Percentiles rank a stretch among this genome's conserved stretches.
These are phyloP conservation scores for Nerophis ophidion DNA, from an alignment of 2,113 vertebrate genomes.

Conservation along the genomic window DNA sequence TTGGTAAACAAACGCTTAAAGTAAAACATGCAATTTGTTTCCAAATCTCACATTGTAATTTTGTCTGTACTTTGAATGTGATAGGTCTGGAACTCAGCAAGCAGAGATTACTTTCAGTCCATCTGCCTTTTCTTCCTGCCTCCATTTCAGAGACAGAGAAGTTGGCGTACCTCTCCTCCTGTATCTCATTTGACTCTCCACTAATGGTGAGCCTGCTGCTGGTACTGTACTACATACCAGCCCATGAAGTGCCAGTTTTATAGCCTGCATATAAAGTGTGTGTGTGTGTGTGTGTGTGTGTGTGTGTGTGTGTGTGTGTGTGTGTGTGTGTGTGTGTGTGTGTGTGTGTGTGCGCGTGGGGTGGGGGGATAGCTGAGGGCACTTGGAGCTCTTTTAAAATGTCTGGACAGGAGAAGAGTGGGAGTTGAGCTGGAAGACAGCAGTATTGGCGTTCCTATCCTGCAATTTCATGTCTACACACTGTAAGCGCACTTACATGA, in stretches of 20 bases:
- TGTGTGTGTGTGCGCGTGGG: slow-evolving; percentile 34
- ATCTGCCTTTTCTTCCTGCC: slow-evolving; percentile 81
- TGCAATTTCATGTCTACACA: slow-evolving; percentile 85
- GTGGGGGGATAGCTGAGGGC: slow-evolving; percentile 72
- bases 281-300: slow-evolving; percentile 18
- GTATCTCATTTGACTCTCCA: slow-evolving; percentile 85
- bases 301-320: slow-evolving; percentile 19
- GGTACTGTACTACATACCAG: slow-evolving; percentile 12
- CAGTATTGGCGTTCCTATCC: slow-evolving; percentile 79
- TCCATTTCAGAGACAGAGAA: slow-evolving; percentile 81
- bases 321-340: slow-evolving; percentile 7
- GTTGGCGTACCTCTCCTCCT: slow-evolving; percentile 84
- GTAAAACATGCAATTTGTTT: neutral
- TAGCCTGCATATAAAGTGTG: neutral
- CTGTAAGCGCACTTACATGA: slow-evolving; percentile 66
- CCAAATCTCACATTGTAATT: slow-evolving; percentile 6
- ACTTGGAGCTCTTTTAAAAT: slow-evolving; percentile 88
- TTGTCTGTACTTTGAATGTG: slow-evolving; percentile 12
- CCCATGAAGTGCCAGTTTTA: slow-evolving; percentile 12
- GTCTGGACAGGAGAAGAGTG: slow-evolving; percentile 85
- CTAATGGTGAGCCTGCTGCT: slow-evolving; percentile 71
- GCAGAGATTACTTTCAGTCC: slow-evolving; percentile 83
- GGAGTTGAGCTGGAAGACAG: slow-evolving; percentile 89
- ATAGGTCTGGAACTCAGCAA: slow-evolving; percentile 84
- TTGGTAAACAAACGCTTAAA: slow-evolving; percentile 70